Conservation (phyloP, 2,797 vertebrate species). For the Squalus acanthias region DNA sequence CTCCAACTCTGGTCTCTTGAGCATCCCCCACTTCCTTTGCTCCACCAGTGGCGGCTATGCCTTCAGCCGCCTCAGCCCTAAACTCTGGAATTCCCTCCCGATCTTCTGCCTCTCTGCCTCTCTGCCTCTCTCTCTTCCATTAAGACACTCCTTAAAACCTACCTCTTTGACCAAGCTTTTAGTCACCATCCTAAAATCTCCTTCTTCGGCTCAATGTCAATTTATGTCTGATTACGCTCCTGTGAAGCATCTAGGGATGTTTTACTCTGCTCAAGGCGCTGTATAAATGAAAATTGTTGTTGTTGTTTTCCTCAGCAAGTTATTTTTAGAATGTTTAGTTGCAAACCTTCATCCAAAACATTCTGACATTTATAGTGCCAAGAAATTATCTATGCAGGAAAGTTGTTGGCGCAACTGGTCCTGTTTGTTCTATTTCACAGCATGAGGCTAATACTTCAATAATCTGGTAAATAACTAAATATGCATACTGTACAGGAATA, state of each 20-base stretch:
- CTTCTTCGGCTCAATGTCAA: neutral
- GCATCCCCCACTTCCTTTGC: neutral
- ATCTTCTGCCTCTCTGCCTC: neutral
- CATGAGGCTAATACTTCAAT: neutral
- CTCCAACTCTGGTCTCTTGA: neutral
- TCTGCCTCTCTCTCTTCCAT: neutral
- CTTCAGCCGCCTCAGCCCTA: neutral
- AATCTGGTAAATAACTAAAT: neutral
- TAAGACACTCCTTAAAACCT: neutral
- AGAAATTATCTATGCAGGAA: slow-evolving; percentile 7
- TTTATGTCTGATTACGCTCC: too few species aligned
- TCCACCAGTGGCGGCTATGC: neutral
- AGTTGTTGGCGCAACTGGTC: neutral
- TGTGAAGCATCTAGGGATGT: neutral
- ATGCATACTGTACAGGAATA: neutral
- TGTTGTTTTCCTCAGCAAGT: neutral
- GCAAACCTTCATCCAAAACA: neutral
- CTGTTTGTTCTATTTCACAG: neutral
- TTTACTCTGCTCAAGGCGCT: neutral
- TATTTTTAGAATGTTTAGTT: neutral
- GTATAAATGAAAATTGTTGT: neutral
- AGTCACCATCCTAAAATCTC: neutral
- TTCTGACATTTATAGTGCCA: neutral
- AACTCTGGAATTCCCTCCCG: neutral
- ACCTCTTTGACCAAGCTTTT: neutral